Evolutionary conservation across 2,888 invertebrate genomes (phyloP).

Genomic region (Chrysomela aeneicollis): DNA sequence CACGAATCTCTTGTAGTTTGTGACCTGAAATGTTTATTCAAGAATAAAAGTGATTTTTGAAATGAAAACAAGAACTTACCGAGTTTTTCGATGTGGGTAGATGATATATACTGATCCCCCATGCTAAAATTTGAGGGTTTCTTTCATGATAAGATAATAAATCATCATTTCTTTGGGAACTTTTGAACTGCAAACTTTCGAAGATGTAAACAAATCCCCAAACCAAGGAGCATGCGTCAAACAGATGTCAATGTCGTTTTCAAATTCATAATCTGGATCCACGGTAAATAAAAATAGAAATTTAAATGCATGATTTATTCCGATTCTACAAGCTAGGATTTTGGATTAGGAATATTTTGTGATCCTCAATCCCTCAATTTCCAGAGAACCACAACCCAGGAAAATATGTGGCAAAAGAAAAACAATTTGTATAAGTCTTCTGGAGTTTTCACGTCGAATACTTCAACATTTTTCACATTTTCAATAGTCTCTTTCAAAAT

Average conservation of each 20-base stretch:
- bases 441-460: conserved; percentile 48
- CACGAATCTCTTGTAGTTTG: conserved; percentile 59
- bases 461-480: conserved; percentile 39
- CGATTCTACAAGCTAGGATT: not conserved
- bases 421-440: conserved; percentile 51
- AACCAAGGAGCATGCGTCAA: conserved; percentile 18
- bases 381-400: conserved; percentile 49
- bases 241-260: conserved; percentile 15
- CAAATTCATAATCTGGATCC: conserved; percentile 9
- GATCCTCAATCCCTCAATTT: conserved; percentile 41
- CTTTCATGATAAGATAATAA: not conserved
- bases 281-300: conserved; percentile 7
- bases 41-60: not conserved
- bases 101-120: conserved; percentile 47
- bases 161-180: not conserved
- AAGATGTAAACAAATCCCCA: conserved; percentile 16
- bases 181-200: not conserved
- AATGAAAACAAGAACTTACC: conserved; percentile 45
- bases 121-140: conserved; percentile 20
- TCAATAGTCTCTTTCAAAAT: conserved; percentile 36
- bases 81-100: conserved; percentile 56
- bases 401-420: conserved; percentile 51
- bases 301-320: not conserved
- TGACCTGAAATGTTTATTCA: conserved; percentile 52
- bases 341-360: not conserved